Evolutionary conservation across 2,797 vertebrate genomes (phyloP), one percentile per base, ranked within the genome.

Genomic region (Coracias cyanogaster): DNA sequence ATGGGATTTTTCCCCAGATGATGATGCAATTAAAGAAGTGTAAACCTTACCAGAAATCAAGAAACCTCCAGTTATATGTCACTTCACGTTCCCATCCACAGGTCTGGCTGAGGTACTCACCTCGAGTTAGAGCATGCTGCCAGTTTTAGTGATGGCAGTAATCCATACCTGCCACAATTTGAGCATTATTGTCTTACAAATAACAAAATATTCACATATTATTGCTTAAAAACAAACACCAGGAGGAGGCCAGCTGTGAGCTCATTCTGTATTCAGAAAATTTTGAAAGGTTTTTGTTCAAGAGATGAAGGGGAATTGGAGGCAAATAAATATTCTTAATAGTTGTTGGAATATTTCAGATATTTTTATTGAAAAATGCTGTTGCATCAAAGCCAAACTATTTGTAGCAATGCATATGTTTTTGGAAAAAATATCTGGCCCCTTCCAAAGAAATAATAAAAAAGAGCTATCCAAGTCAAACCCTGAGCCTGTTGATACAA

Each of bases 321-420:
- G 52, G 90, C 86, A 97, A 96, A 95, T 94, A 96, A 95, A 93
- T 96, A 94, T 83, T 74, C 72, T 79, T 93, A 91, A 94, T 92
- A 94, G 90, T 91, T 87, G 82, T 91, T 94, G 93, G 94, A 95
- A 96, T 94, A 95, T 95, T 96, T 96, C 78, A 91, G 84, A 92
- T 96, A 93, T 84, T 97, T 96, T 96, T 93, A 96, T 96, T 96
- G 89, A 96, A 96, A 95, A 96, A 96, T 95, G 81, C 86, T 95
- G 86, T 78, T 93, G 86, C 76, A 92, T 89, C 81, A 91, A 94
- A 95, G 94, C 94, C 93, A 95, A 96, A 82, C 79, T 92, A 67
- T 96, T 94, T 93, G 86, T 89, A 95, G 89, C 41, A 92, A 91
- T 93, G 71, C 92, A 96, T 86, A 92, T 80, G 88, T 39, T 95